These are phyloP conservation scores for Eilema griseolum DNA, from an alignment of 2,888 invertebrate species.

Conservation along the genomic window DNA sequence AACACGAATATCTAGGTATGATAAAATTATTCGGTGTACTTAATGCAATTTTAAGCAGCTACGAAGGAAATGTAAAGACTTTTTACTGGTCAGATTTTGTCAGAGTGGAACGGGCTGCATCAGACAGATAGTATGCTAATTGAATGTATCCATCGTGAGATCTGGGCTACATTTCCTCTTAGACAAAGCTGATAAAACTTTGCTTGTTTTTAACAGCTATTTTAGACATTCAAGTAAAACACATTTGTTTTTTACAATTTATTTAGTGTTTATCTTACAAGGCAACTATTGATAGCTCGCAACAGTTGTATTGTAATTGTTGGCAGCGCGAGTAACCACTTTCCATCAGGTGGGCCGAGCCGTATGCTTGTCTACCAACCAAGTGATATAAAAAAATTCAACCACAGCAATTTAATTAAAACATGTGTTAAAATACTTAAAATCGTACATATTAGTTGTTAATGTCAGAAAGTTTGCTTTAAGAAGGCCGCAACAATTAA, in stretches of 20 bases:
- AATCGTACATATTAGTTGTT: slow-evolving; percentile 14
- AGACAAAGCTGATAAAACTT: slow-evolving; percentile 71
- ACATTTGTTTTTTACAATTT: neutral
- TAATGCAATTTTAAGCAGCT: neutral
- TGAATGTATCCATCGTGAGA: slow-evolving; percentile 60
- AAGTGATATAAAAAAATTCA: too few relatives aligned
- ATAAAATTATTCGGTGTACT: neutral
- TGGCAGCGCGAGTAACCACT: too few relatives aligned
- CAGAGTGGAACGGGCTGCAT: slow-evolving; percentile 55
- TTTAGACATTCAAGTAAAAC: neutral
- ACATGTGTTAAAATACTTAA: neutral
- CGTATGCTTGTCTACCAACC: too few relatives aligned
- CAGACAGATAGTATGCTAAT: slow-evolving; percentile 63
- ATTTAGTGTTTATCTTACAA: neutral
- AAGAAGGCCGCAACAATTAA: slow-evolving; percentile 66
- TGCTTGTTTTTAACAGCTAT: neutral
- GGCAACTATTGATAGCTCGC: neutral
- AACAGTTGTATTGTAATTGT: neutral
- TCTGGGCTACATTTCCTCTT: slow-evolving; percentile 77
- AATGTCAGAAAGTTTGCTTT: slow-evolving; percentile 64
- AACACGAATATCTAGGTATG: neutral
- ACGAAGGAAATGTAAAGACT: slow-evolving; percentile 43
- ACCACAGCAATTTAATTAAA: neutral
- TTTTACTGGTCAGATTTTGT: slow-evolving; percentile 44
- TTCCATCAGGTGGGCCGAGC: too few relatives aligned